A percentile compares a stretch with the other conserved stretches of the same genome.
These are phyloP conservation scores for Centrocercus urophasianus DNA, from an alignment of 2,113 vertebrate species.

Conservation along the genomic window DNA sequence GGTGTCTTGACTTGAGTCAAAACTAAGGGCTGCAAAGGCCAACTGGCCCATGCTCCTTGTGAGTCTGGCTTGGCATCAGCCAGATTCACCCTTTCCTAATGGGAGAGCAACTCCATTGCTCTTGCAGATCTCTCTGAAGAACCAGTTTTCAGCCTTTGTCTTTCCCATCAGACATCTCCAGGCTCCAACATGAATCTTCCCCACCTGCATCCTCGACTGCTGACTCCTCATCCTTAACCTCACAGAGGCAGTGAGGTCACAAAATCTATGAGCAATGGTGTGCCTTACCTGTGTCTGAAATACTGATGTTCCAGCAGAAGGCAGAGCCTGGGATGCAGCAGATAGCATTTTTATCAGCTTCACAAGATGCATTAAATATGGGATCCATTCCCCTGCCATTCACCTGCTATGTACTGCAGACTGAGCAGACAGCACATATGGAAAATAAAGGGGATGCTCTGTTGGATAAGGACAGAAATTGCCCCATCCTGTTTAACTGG, in stretches of 20 bases:
- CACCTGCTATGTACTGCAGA: background rate
- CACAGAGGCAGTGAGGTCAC: accelerated
- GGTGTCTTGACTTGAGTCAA: background rate
- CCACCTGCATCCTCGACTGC: background rate
- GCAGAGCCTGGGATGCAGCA: background rate
- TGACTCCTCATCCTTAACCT: background rate
- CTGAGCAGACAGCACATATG: background rate
- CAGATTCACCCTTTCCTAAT: background rate
- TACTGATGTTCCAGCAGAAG: background rate
- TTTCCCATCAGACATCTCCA: background rate
- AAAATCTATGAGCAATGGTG: accelerated
- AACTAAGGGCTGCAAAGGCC: background rate
- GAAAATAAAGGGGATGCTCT: background rate
- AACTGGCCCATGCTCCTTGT: background rate
- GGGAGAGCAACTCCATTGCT: background rate
- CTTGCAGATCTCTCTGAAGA: background rate
- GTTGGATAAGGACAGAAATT: background rate
- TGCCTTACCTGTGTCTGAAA: background rate
- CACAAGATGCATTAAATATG: background rate
- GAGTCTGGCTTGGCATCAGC: background rate
- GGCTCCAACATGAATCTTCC: background rate
- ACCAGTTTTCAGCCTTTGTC: background rate
- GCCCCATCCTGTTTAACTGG: background rate
- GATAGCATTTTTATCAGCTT: background rate
- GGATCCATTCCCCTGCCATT: background rate